Percentiles rank a stretch among this genome's conserved stretches.
Evolutionary conservation across 2,797 vertebrate genomes (phyloP).

Genomic region (Apodemus agrarius): DNA sequence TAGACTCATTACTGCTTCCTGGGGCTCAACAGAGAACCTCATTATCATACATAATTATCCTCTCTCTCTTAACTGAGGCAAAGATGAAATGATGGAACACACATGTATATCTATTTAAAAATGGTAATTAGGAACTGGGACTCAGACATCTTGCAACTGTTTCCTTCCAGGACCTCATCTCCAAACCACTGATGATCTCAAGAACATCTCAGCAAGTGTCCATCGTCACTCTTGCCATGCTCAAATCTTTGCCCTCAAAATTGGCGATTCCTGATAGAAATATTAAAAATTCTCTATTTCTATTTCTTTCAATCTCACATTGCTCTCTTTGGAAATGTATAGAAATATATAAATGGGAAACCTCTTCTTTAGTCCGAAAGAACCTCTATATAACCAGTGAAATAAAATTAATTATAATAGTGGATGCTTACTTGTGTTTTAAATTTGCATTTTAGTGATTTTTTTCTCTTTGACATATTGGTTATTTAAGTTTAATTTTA

Average conservation of each 20-base stretch:
- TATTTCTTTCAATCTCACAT: neutral
- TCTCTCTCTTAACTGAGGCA: neutral
- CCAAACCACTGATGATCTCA: neutral
- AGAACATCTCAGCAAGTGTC: neutral
- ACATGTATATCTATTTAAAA: neutral
- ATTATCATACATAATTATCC: neutral
- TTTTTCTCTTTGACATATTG: neutral
- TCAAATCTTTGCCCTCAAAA: neutral
- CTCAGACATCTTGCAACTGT: neutral
- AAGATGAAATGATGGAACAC: neutral
- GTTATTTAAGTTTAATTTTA: conserved; percentile 17
- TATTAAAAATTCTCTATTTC: neutral
- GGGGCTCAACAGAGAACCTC: neutral
- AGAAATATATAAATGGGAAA: neutral
- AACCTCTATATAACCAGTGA: neutral
- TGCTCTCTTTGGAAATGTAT: neutral
- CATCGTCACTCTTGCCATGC: neutral
- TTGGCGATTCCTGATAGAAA: neutral
- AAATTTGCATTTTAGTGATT: neutral
- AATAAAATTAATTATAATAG: neutral
- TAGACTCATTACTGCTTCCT: neutral
- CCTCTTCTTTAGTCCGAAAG: neutral
- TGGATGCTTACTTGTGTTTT: neutral
- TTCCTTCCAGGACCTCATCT: neutral
- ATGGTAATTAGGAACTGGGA: neutral